Percentiles rank a stretch among this genome's conserved stretches.
Conservation (phyloP, 2,113 vertebrate species). For the Cariama cristata region DNA sequence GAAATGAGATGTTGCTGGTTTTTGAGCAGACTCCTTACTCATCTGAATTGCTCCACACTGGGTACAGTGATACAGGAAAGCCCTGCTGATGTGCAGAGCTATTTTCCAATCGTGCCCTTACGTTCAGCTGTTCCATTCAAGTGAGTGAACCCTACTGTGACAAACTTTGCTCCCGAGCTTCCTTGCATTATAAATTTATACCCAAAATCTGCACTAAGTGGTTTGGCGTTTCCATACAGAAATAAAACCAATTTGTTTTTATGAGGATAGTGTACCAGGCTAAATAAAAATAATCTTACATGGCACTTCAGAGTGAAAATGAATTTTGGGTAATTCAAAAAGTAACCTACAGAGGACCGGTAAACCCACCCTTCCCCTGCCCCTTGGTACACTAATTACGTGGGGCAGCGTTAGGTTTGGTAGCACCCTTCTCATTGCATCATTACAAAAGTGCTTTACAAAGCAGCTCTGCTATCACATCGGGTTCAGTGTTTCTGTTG, state of each 20-base stretch:
- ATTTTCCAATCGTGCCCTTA: not conserved
- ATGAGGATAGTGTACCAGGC: conserved; percentile 32
- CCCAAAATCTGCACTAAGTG: not conserved
- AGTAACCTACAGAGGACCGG: not conserved
- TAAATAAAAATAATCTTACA: conserved; percentile 64
- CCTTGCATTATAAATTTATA: not conserved
- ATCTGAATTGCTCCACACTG: not conserved
- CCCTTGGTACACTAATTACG: not conserved
- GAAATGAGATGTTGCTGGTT: not conserved
- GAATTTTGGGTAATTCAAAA: not conserved
- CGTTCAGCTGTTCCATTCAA: not conserved
- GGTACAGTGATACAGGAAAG: not conserved
- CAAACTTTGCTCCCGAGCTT: not conserved
- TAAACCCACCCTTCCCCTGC: not conserved
- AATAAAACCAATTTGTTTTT: conserved; percentile 55
- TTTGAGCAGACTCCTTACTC: not conserved
- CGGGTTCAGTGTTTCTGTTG: not conserved
- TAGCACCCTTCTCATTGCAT: not conserved
- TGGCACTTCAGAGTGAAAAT: conserved; percentile 53
- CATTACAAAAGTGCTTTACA: not conserved
- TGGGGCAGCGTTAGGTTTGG: not conserved
- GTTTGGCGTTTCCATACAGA: not conserved
- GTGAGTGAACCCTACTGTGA: not conserved
- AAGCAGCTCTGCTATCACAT: not conserved
- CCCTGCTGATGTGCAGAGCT: not conserved